Conservation (phyloP, 2,888 invertebrate species). For the Crioceris asparagi region DNA sequence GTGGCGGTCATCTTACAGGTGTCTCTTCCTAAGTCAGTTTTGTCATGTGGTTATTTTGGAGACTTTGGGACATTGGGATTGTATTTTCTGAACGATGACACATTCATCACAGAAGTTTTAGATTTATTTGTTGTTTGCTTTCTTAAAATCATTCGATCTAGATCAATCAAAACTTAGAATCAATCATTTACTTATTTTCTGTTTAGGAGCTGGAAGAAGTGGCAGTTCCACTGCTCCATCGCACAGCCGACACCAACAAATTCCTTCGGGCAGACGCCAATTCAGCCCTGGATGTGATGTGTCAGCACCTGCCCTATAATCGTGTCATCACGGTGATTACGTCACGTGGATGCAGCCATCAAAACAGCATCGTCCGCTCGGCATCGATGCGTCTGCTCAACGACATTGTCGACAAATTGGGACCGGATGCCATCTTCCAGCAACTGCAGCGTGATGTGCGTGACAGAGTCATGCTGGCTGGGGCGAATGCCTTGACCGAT, state of each 20-base stretch:
- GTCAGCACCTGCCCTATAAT: conserved; percentile 60
- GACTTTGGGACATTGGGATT: no score
- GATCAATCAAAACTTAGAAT: background rate
- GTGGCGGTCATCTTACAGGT: no score
- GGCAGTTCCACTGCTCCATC: conserved; percentile 67
- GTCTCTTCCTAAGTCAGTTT: no score
- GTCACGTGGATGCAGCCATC: conserved; percentile 64
- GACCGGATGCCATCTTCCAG: conserved; percentile 54
- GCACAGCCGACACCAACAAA: conserved; percentile 88
- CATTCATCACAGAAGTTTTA: no score
- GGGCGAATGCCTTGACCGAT: conserved; percentile 75
- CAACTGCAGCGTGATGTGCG: conserved; percentile 65
- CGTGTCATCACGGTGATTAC: conserved; percentile 58
- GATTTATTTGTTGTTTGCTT: no score
- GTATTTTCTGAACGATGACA: no score
- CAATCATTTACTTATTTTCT: background rate
- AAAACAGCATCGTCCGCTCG: conserved; percentile 78
- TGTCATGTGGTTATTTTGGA: no score
- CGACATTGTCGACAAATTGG: conserved; percentile 59
- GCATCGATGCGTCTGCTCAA: conserved; percentile 70
- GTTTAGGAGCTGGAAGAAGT: conserved; percentile 78
- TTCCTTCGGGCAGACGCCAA: conserved; percentile 86
- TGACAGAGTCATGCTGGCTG: conserved; percentile 62
- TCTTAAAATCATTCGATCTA: no score
- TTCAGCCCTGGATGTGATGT: conserved; percentile 69